These are phyloP conservation scores for Agapornis roseicollis DNA, from an alignment of 2,113 vertebrate genomes.

Conservation along the genomic window DNA sequence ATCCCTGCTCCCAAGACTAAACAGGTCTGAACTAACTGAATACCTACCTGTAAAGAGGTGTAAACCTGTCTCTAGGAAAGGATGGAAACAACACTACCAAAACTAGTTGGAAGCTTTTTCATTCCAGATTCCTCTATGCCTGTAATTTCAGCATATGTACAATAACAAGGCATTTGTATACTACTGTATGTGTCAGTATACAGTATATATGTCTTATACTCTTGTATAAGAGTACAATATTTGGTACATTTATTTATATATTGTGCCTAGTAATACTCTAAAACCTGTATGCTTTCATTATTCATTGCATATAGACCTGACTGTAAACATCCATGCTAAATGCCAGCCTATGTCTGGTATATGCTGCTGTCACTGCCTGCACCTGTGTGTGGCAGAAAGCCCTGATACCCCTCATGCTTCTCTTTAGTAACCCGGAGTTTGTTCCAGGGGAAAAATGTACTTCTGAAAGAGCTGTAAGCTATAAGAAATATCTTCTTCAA, in stretches of 20 bases:
- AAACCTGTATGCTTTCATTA: neutral
- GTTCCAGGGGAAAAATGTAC: neutral
- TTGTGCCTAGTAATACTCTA: neutral
- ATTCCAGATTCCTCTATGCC: neutral
- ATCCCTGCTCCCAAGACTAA: neutral
- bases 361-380: neutral
- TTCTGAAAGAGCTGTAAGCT: neutral
- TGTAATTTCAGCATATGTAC: neutral
- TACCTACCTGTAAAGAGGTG: neutral
- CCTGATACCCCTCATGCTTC: neutral
- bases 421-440: neutral
- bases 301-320: neutral
- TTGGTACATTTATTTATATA: neutral
- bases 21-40: neutral
- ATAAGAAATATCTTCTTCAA: neutral
- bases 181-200: too few relatives aligned
- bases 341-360: neutral
- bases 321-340: neutral
- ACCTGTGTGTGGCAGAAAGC: accelerated
- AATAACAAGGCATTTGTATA: neutral
- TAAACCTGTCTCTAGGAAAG: neutral
- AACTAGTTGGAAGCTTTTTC: neutral
- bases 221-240: neutral
- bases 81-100: neutral
- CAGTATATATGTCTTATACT: too few relatives aligned